Base-by-base conservation (phyloP, 1,140 invertebrate genomes). In the Proales similis region DNA sequence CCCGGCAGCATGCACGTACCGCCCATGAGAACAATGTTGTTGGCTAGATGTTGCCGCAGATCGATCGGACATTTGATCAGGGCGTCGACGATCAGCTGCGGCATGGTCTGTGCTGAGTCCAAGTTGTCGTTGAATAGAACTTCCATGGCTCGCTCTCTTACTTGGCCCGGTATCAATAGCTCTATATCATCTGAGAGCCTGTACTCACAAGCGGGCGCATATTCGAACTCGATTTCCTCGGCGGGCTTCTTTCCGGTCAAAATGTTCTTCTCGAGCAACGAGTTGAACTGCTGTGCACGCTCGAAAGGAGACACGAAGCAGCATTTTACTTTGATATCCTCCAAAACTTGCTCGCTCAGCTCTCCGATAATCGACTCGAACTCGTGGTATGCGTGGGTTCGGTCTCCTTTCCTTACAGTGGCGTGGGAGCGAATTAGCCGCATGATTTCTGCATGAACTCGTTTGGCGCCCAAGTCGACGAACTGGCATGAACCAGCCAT, bases 21-120 rank as follows among this genome's bases (percentile, higher is more conserved):
- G 39, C 90, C 90, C 57, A 86, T 82, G 0, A 93, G 70, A 20
- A 92, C 72, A 66, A 93, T 83, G 72, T 87, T 90, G 71, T 86
- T 83, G 1, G 86, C 83, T 29, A 93, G 74, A 17, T 77, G 71
- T 32, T 78, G 77, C 30, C 87, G 78, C 19, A 82, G 82, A 74
- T 92, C 88, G 38, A 88, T 77, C 0, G 85, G 83, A 73, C 85
- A 85, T 81, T 85, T 81, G 4, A 85, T 48, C 48, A 93, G 81
- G 24, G 86, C 78, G 74, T 90, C 85, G 7, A 92, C 71, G 66
- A 93, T 82, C 71, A 91, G 82, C n/a, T 85, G 86, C 6, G 86
- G 79, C 51, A 93, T 69, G 48, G 85, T 86, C n/a, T 84, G 79
- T 69, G 85, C 82, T 68, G 11, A 4, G 27, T 92, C 88, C 67